Percentiles rank a stretch among this genome's conserved stretches.
These are phyloP conservation scores for Therioaphis trifolii DNA, from an alignment of 2,888 invertebrate genomes.

Conservation along the genomic window DNA sequence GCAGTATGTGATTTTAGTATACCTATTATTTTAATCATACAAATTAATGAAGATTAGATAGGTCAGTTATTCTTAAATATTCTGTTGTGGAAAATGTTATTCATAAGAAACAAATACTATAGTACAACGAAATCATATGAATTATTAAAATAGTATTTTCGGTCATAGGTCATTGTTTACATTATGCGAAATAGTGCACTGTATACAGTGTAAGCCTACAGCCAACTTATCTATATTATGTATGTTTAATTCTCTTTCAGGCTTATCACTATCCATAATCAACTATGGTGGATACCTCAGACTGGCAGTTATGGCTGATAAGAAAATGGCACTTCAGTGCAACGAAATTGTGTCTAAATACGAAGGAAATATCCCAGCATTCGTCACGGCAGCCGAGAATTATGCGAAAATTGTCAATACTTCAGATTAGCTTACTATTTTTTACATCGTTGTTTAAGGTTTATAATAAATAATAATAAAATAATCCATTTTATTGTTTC, in stretches of 20 bases:
- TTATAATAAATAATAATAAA: conserved; percentile 16
- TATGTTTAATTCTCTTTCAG: conserved; percentile 69
- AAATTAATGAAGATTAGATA: too few relatives aligned
- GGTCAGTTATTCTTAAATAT: too few relatives aligned
- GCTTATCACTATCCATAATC: conserved; percentile 79
- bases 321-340: conserved; percentile 77
- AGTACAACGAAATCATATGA: too few relatives aligned
- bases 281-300: conserved; percentile 76
- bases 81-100: too few relatives aligned
- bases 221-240: background rate
- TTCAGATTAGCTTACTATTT: conserved; percentile 50
- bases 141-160: too few relatives aligned
- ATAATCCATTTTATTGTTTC: conserved; percentile 4
- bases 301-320: conserved; percentile 79
- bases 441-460: background rate
- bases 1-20: too few relatives aligned
- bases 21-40: too few relatives aligned
- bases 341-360: conserved; percentile 70
- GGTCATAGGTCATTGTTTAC: too few relatives aligned
- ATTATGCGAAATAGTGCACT: too few relatives aligned
- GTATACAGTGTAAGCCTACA: too few relatives aligned
- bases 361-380: conserved; percentile 65
- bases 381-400: conserved; percentile 65
- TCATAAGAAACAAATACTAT: too few relatives aligned
- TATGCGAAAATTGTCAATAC: conserved; percentile 59